phyloP scores from a whole-genome alignment of 2,888 invertebrate species.

The Lasius platythorax region DNA sequence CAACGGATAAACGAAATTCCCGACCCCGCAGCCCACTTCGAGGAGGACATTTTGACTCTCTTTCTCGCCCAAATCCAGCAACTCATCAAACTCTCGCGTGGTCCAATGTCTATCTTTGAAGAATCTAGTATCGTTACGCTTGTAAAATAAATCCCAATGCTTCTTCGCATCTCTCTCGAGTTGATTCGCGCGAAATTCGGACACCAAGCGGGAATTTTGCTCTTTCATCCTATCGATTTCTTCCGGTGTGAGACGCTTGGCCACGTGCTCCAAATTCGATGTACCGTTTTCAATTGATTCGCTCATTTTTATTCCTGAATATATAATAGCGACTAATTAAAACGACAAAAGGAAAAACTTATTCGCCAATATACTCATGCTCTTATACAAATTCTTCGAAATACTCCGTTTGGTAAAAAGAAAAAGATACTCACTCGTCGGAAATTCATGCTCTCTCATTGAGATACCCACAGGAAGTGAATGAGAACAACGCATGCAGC shows the following conservation, averaged over 20 bases:
- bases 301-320: constrained; percentile 65
- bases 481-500: constrained; percentile 49
- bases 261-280: constrained; percentile 80
- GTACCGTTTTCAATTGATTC: constrained; percentile 54
- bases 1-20: constrained; percentile 97
- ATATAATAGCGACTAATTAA: constrained; percentile 7
- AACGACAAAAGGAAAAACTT: neutral
- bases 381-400: neutral
- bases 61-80: constrained; percentile 88
- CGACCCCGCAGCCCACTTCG: constrained; percentile 98
- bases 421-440: neutral
- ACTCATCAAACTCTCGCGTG: constrained; percentile 95
- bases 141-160: constrained; percentile 99
- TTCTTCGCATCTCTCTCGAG: constrained; percentile 94
- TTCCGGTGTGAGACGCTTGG: constrained; percentile 87
- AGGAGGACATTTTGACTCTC: constrained; percentile 87
- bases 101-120: constrained; percentile 99
- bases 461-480: constrained; percentile 69
- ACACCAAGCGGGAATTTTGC: constrained; percentile 91
- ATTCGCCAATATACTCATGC: neutral
- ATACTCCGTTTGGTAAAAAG: neutral
- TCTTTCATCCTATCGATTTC: constrained; percentile 89
- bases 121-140: constrained; percentile 96
- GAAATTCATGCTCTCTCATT: constrained; percentile 44
- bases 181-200: constrained; percentile 91